phyloP scores from a whole-genome alignment of 2,113 vertebrate species.

The Prionailurus bengalensis region DNA sequence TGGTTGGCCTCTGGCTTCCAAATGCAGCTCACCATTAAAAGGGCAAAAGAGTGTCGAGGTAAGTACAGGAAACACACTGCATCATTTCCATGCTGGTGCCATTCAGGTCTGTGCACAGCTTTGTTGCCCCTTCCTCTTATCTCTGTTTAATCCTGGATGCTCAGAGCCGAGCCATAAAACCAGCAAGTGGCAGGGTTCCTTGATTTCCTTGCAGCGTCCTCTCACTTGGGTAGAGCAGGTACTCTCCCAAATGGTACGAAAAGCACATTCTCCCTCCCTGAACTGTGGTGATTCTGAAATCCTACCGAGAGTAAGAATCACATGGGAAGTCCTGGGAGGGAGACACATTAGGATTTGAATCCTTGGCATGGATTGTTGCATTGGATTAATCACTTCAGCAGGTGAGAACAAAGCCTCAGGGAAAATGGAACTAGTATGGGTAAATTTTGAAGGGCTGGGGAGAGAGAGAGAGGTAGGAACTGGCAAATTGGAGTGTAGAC shows the following conservation, averaged over 20 bases:
- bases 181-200: accelerated
- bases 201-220: background rate
- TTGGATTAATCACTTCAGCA: background rate
- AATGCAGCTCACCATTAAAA: background rate
- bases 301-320: background rate
- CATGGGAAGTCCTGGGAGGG: background rate
- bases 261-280: background rate
- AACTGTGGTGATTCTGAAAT: background rate
- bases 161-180: background rate
- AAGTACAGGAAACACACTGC: accelerated
- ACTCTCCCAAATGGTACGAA: background rate
- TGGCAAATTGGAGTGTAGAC: background rate
- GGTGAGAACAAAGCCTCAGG: background rate
- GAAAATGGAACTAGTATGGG: background rate
- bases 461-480: background rate
- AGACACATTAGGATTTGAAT: background rate
- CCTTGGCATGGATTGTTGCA: background rate
- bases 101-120: accelerated
- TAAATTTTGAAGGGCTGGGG: no score
- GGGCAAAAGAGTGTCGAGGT: accelerated
- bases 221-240: background rate
- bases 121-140: background rate
- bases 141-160: background rate
- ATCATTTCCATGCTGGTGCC: background rate
- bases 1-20: background rate